phyloP scores from a whole-genome alignment of 2,113 vertebrate genomes.

The Anolis carolinensis region DNA sequence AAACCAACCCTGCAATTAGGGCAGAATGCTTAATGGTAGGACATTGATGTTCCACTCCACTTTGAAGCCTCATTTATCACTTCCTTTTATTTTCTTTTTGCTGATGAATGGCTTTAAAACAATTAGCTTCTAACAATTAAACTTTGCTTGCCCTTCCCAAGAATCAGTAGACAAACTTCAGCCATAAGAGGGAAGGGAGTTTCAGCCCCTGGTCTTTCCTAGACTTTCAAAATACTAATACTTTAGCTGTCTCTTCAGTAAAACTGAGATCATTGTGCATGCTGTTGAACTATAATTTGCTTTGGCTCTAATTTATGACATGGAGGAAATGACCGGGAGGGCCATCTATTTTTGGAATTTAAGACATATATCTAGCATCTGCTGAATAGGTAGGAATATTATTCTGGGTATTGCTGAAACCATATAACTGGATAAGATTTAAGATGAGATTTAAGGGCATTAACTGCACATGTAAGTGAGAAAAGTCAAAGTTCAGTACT shows the following conservation, averaged over 20 bases:
- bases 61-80: constrained; percentile 45
- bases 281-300: background rate
- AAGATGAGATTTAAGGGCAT: background rate
- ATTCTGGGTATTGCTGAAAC: background rate
- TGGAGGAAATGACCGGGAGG: background rate
- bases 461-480: background rate
- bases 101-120: constrained; percentile 55
- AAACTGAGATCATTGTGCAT: background rate
- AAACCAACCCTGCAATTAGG: constrained; percentile 48
- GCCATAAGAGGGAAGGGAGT: too few species aligned
- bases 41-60: fast-evolving
- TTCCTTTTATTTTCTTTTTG: constrained; percentile 45
- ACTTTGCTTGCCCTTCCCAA: constrained; percentile 35
- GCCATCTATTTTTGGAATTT: background rate
- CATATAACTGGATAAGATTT: background rate
- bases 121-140: constrained; percentile 52
- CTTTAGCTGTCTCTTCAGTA: background rate
- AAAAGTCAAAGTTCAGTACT: background rate
- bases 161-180: background rate
- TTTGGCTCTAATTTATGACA: background rate
- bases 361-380: background rate
- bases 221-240: constrained; percentile 1
- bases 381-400: background rate
- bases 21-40: constrained; percentile 40
- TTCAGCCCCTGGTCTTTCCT: constrained; percentile 5